A percentile compares a stretch with the other conserved stretches of the same genome.
phyloP scores from a whole-genome alignment of 2,113 vertebrate genomes.

The Vicugna pacos region DNA sequence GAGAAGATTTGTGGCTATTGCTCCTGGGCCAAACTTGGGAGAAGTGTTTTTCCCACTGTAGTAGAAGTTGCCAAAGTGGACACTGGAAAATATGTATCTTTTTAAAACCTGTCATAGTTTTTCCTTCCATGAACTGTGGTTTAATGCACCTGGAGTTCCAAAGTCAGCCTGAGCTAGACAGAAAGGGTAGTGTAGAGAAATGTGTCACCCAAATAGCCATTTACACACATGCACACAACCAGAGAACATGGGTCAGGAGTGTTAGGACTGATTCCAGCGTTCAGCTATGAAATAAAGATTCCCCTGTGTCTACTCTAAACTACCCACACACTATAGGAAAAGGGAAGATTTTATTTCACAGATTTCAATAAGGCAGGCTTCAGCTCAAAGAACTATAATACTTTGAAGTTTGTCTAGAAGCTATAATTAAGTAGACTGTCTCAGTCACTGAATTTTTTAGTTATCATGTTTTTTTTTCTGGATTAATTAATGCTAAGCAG shows the following conservation, averaged over 20 bases:
- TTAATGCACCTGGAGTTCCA: neutral
- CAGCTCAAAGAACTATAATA: neutral
- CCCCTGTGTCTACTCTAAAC: neutral
- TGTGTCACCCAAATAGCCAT: neutral
- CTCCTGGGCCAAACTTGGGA: neutral
- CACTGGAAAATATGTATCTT: neutral
- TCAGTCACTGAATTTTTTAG: neutral
- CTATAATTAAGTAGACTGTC: neutral
- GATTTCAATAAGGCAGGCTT: neutral
- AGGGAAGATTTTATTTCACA: neutral
- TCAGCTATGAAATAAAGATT: neutral
- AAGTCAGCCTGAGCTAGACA: neutral
- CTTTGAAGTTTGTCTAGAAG: neutral
- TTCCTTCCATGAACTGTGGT: neutral
- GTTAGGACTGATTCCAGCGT: neutral
- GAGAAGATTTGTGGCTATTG: neutral
- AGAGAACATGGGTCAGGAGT: fast-evolving
- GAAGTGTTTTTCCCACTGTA: neutral
- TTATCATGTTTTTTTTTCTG: constrained; percentile 30
- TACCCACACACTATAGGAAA: neutral
- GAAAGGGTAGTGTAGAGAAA: neutral
- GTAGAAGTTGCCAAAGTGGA: constrained; percentile 20
- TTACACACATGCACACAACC: fast-evolving
- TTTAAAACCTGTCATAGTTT: neutral
- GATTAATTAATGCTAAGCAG: neutral